Base-by-base conservation (phyloP, 2,797 vertebrate species). In the Telmatherina bonti region DNA sequence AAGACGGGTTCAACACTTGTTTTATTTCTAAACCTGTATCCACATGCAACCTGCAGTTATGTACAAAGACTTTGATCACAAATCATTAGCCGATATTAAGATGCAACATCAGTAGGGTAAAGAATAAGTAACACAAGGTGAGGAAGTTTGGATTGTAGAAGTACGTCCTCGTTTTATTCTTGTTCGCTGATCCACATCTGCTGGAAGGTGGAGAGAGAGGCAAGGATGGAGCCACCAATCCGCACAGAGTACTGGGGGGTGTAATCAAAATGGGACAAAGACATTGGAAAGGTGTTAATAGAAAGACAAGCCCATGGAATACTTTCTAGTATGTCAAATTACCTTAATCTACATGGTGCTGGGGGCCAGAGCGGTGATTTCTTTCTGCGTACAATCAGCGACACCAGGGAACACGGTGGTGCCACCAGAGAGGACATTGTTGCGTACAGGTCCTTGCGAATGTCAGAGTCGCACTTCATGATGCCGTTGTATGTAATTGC, bases 121-220 rank as follows among this genome's bases (percentile, higher is more conserved):
- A 45, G 58, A 56, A 58, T 49, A 65, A 58, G 62, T 41, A 30
- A 65, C 1, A 36, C 38, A 24, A 45, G 22, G 49, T 9, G 91
- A 18, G 12, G 33, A 20, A 29, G 20, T 5, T 22, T 24, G 30
- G 43, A n/a, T 29, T 41, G 90, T 91, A 94, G 87, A 94, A 95
- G 82, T 97, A 99, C 95, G 93, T 99, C 96, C 88, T 99, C 97
- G 2, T 99, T 96, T 0, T 98, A 99, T 87, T 99, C 97, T 9
- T 96, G 96, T 88, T 99, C 99, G 94, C 96, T 99, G 95, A 99
- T 98, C 97, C 98, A 99, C 97, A 99, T 99, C 95, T 99, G 97
- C 94, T 98, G 97, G 95, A 98, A 98, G 93, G 97, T 98, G 93
- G 97, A 99, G 74, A 99, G 96, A 7, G 97, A 99, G n/a, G 98